phyloP scores from a whole-genome alignment of 2,888 invertebrate species.

The Phanerotoma sp. region DNA sequence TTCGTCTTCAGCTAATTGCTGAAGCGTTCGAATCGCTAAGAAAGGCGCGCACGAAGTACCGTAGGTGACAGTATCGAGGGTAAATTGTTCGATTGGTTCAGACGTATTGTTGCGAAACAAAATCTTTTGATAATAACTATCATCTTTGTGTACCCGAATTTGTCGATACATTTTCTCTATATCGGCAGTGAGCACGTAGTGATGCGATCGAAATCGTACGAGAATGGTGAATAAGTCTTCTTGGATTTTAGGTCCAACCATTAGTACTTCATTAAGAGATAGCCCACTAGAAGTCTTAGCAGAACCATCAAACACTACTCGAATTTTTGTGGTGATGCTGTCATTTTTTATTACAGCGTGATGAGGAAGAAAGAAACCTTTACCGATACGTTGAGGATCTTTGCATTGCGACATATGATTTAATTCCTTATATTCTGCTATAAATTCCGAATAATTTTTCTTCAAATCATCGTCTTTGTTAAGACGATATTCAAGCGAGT shows the following conservation, averaged over 20 bases:
- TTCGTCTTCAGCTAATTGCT: slow-evolving; percentile 20
- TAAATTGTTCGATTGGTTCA: background rate
- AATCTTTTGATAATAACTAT: slow-evolving; percentile 19
- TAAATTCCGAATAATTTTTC: slow-evolving; percentile 11
- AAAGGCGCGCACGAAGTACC: no score
- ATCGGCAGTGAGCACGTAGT: no score
- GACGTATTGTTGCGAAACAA: slow-evolving; percentile 15
- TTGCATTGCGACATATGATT: slow-evolving; percentile 13
- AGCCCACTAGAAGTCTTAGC: slow-evolving; percentile 14
- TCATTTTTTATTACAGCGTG: slow-evolving; percentile 23
- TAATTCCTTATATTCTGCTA: slow-evolving; percentile 19
- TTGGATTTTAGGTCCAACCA: no score
- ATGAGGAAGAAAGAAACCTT: slow-evolving; percentile 30
- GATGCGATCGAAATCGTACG: no score
- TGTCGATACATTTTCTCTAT: no score
- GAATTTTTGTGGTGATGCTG: slow-evolving; percentile 18
- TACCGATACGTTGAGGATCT: background rate
- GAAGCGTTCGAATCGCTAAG: background rate
- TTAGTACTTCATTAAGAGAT: slow-evolving; percentile 25
- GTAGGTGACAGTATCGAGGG: no score
- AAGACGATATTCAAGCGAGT: no score
- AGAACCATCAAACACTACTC: slow-evolving; percentile 24
- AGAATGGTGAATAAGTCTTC: no score
- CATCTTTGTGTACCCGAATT: no score
- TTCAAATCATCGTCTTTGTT: no score